Base-by-base conservation (phyloP, 1,140 invertebrate genomes). In the Drosophila arawakana region DNA sequence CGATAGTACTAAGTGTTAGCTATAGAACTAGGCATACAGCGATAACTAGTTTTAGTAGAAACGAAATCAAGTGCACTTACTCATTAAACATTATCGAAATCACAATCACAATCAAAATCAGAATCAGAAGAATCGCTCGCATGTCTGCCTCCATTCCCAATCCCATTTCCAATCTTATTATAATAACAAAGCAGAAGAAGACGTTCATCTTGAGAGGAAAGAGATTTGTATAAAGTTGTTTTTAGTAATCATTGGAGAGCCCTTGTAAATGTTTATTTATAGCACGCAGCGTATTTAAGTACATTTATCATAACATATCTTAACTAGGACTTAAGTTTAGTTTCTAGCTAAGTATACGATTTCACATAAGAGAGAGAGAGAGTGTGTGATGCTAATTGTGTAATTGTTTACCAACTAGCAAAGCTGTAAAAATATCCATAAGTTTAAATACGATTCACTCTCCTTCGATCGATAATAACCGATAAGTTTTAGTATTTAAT, bases 151-250 rank as follows among this genome's bases (percentile, higher is more conserved):
- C 65, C 21, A 76, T 76, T 69, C 57, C 34, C 69, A 62, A 68
- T 62, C 30, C 52, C 67, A 55, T 7, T 30, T 62, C 58, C 68
- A 75, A 25, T 69, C 44, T 35, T 47, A 59, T 71, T 63, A 63
- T 63, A 63, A 57, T 65, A 71, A 65, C 37, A 71, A 41, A 49
- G n/a, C 41, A 13, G 37, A 6, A 54, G 30, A 30, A 30, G 25
- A 30, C 3, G 25, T 30, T 30, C 25, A 5, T 30, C 25, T 4
- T 7, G 34, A 25, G 18, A 10, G 37, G 34, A 15, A 44, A 30
- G 30, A 34, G 54, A 65, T 58, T 82, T 86, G 83, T 86, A 86
- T 83, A 86, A 88, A 86, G 80, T 88, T 82, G 73, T 80, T 77
- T 77, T 82, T 73, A 86, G 71, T 81, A 78, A 85, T 78, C 59